Conservation (phyloP, 2,113 vertebrate species). For the Dasyurus viverrinus region DNA sequence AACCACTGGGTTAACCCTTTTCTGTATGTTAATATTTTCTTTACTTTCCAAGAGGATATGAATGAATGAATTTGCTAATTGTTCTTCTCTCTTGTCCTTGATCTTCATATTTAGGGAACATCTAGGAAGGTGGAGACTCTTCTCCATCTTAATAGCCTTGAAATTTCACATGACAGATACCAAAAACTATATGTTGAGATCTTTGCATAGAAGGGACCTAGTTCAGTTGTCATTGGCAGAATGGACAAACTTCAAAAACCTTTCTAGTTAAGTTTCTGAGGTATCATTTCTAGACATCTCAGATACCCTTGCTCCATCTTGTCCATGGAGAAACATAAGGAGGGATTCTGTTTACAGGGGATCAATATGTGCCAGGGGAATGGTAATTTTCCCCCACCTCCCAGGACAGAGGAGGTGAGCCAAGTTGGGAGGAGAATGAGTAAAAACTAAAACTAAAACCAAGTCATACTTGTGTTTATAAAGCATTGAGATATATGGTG, state of each 20-base stretch:
- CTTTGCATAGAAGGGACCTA: conserved; percentile 9
- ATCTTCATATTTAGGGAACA: neutral
- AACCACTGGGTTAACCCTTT: neutral
- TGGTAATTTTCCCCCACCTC: neutral
- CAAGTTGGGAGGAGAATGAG: neutral
- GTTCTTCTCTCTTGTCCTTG: neutral
- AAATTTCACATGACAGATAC: neutral
- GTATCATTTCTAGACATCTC: neutral
- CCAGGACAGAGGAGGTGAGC: neutral
- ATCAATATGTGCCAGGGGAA: neutral
- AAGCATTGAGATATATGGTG: neutral
- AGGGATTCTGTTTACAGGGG: neutral
- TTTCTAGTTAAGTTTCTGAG: neutral
- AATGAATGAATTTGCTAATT: neutral
- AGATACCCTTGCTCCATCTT: neutral
- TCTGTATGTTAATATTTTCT: neutral
- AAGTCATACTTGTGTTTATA: neutral
- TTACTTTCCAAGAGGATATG: conserved; percentile 30
- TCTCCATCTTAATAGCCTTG: conserved; percentile 4
- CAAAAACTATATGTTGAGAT: neutral
- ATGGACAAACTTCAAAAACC: neutral
- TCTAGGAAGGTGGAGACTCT: neutral
- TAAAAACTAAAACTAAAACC: neutral
- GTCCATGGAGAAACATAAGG: neutral
- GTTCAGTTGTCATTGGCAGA: conserved; percentile 38